These are phyloP conservation scores for Meiosimyza platycephala DNA, from an alignment of 2,888 invertebrate species.

Conservation along the genomic window DNA sequence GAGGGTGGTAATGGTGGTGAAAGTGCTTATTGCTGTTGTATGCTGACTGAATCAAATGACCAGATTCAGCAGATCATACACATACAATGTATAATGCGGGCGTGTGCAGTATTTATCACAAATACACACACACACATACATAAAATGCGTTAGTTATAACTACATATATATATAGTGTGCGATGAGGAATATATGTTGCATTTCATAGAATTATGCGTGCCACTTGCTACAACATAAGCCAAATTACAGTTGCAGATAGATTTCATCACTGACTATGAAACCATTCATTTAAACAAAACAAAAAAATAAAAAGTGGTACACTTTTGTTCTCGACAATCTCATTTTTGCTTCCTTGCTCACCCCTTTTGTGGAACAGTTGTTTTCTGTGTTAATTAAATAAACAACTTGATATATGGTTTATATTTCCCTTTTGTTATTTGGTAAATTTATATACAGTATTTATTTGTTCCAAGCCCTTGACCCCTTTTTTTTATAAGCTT, in stretches of 20 bases:
- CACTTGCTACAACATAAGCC: too few species aligned
- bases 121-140: background rate
- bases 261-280: too few species aligned
- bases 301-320: background rate
- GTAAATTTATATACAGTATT: too few species aligned
- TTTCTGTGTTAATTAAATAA: conserved; percentile 18
- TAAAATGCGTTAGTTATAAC: background rate
- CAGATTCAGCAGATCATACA: conserved; percentile 4
- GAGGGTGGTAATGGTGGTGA: background rate
- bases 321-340: background rate
- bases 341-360: background rate
- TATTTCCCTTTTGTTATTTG: too few species aligned
- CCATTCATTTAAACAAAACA: background rate
- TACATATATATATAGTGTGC: background rate
- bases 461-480: too few species aligned
- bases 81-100: conserved; percentile 19
- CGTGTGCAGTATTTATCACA: background rate
- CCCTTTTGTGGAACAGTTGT: conserved; percentile 1
- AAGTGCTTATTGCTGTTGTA: conserved; percentile 19
- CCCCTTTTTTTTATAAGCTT: too few species aligned
- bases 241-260: too few species aligned
- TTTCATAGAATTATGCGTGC: background rate
- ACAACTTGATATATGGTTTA: background rate
- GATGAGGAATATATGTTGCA: background rate
- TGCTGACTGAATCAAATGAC: conserved; percentile 7